Evolutionary conservation across 1,140 invertebrate species (phyloP).

Genomic region (Trinorchestia longiramus): DNA sequence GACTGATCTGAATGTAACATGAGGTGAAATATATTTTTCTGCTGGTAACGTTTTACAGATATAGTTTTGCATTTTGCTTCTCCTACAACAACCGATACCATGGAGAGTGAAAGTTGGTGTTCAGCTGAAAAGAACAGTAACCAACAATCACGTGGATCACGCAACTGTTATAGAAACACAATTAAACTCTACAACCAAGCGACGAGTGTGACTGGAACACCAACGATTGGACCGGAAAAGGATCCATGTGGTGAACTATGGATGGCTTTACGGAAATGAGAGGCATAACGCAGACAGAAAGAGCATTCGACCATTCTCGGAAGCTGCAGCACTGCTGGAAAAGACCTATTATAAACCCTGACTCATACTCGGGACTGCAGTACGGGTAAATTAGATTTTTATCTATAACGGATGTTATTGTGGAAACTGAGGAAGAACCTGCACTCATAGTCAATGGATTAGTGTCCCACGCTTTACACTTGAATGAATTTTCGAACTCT

Average conservation of each 20-base stretch:
- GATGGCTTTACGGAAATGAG: slow-evolving; percentile 28
- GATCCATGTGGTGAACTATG: background rate
- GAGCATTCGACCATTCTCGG: background rate
- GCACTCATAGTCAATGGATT: background rate
- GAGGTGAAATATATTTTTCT: no score
- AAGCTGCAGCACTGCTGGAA: background rate
- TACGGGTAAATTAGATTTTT: background rate
- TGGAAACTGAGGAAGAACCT: background rate
- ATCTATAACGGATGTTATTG: background rate
- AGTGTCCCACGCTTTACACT: background rate
- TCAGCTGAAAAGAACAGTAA: background rate
- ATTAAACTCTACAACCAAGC: background rate
- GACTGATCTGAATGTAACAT: no score
- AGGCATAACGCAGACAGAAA: background rate
- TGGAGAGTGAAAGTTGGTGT: background rate
- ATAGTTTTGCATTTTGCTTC: background rate
- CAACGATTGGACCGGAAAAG: background rate
- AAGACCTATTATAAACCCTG: slow-evolving; percentile 12
- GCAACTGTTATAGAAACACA: background rate
- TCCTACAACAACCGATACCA: background rate
- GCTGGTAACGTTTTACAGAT: background rate
- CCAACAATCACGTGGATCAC: background rate
- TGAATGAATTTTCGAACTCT: background rate
- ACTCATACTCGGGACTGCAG: background rate
- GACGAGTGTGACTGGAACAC: background rate